These are phyloP conservation scores for Agapornis roseicollis DNA, from an alignment of 2,113 vertebrate species.

Conservation along the genomic window DNA sequence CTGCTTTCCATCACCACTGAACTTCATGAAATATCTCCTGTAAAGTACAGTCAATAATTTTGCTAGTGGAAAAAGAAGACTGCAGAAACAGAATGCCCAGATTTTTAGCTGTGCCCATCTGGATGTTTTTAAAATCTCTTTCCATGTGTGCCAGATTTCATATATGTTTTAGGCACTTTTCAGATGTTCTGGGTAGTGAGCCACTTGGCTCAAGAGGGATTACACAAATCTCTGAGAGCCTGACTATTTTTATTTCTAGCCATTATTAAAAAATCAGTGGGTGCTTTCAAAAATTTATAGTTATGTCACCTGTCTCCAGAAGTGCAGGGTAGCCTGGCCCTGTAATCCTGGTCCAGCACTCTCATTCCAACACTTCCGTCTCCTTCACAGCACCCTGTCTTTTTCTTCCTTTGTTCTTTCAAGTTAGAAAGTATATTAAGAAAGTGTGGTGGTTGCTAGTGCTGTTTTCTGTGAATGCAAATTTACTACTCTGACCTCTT, in stretches of 20 bases:
- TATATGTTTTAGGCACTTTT: background rate
- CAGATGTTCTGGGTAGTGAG: background rate
- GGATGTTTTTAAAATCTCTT: background rate
- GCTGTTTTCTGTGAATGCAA: background rate
- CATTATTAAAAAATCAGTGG: background rate
- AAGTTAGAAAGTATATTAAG: background rate
- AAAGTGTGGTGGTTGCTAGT: background rate
- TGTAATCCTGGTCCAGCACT: background rate
- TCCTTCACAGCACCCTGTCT: background rate
- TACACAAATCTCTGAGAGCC: background rate
- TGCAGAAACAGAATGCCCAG: background rate
- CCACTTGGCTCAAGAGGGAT: background rate
- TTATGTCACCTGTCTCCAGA: background rate
- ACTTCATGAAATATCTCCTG: background rate
- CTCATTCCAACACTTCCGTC: background rate
- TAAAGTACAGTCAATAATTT: background rate
- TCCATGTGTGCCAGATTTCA: fast-evolving
- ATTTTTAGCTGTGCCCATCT: background rate
- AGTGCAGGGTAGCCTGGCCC: background rate
- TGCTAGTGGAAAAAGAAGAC: background rate
- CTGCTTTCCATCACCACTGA: background rate
- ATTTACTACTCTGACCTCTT: slow-evolving; percentile 23
- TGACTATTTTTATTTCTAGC: background rate
- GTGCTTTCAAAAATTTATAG: background rate
- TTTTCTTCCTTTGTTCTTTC: background rate